Conservation (phyloP, 2,113 vertebrate genomes). For the Megaceryle maxima region DNA sequence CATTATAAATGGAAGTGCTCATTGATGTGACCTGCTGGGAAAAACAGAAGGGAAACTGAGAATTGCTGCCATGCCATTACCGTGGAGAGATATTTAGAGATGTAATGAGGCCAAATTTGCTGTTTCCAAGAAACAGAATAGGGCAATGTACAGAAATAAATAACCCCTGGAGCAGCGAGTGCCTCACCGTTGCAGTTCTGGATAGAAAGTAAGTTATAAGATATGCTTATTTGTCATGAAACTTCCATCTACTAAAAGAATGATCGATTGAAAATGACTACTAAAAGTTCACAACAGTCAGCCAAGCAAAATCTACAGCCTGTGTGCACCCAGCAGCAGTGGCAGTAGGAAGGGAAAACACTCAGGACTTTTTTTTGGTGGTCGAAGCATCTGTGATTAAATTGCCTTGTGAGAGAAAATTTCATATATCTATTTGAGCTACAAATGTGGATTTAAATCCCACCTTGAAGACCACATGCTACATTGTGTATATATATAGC, state of each 20-base stretch:
- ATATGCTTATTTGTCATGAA: neutral
- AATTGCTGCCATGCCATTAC: neutral
- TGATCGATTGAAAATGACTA: neutral
- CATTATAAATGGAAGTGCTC: neutral
- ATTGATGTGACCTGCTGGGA: conserved; percentile 23
- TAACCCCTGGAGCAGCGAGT: neutral
- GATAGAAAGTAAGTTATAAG: neutral
- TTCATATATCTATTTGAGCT: neutral
- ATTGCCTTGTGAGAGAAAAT: neutral
- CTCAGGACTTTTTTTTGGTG: neutral
- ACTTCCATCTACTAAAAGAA: neutral
- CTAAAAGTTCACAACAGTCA: neutral
- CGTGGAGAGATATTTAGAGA: conserved; percentile 13
- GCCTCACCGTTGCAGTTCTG: neutral
- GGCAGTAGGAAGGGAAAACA: neutral
- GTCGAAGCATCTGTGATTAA: neutral
- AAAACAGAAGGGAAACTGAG: neutral
- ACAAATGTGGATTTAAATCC: neutral
- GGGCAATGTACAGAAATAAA: conserved; percentile 22
- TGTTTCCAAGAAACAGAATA: conserved; percentile 17
- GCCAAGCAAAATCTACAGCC: neutral
- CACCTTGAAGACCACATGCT: neutral
- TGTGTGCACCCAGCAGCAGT: neutral
- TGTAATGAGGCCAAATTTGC: neutral
- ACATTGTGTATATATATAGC: too few species aligned